A percentile compares a stretch with the other conserved stretches of the same genome.
Evolutionary conservation across 2,888 invertebrate genomes (phyloP).

Genomic region (Napeogenes inachia): DNA sequence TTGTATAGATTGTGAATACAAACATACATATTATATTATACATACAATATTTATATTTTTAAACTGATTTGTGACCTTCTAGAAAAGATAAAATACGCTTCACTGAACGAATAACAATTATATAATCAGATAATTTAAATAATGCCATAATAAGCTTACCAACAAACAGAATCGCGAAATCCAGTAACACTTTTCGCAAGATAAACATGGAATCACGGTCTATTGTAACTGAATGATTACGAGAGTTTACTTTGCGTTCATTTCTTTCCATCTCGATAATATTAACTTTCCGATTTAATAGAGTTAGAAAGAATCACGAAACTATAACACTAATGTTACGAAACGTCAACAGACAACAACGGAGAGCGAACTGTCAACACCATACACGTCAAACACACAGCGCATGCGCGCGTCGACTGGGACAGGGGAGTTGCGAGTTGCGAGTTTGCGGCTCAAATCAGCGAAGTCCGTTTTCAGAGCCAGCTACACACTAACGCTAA

Average conservation of each 20-base stretch:
- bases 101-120: not conserved
- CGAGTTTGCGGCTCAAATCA: constrained; percentile 7
- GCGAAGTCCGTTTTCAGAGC: constrained; percentile 3
- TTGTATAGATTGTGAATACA: not conserved
- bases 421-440: constrained; percentile 6
- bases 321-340: constrained; percentile 46
- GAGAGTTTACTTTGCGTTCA: constrained; percentile 61
- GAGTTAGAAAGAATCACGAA: constrained; percentile 40
- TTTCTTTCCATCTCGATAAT: constrained; percentile 60
- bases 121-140: constrained; percentile 7
- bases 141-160: constrained; percentile 74
- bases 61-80: no score
- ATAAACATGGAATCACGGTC: constrained; percentile 77
- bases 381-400: constrained; percentile 50
- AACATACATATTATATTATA: no score
- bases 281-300: constrained; percentile 33
- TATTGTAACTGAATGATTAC: constrained; percentile 64
- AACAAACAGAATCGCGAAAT: constrained; percentile 81
- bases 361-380: constrained; percentile 35
- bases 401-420: constrained; percentile 73
- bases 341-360: constrained; percentile 53
- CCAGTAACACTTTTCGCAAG: constrained; percentile 81
- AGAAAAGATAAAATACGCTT: no score
- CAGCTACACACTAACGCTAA: not conserved
- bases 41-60: no score